phyloP scores from a whole-genome alignment of 2,113 vertebrate species.

The Suricata suricatta region DNA sequence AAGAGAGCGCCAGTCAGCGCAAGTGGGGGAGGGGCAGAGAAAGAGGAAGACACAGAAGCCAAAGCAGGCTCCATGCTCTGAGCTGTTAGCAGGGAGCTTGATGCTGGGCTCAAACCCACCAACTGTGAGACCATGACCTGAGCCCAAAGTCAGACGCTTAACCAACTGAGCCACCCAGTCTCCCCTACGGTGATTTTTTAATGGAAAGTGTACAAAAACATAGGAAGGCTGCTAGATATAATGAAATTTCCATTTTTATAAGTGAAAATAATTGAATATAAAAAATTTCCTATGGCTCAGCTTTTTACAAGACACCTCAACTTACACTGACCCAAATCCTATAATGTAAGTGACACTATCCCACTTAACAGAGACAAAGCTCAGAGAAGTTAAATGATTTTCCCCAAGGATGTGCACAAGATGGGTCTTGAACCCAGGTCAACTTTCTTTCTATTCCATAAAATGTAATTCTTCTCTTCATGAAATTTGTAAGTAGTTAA shows the following conservation, averaged over 20 bases:
- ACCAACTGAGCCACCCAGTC: no score
- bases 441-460: neutral
- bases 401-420: neutral
- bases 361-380: neutral
- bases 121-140: no score
- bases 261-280: slow-evolving; percentile 18
- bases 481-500: neutral
- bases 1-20: no score
- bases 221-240: neutral
- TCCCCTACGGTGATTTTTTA: neutral
- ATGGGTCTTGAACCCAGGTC: neutral
- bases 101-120: no score
- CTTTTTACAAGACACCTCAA: neutral
- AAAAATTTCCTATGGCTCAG: neutral
- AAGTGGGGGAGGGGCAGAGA: no score
- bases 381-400: slow-evolving; percentile 53
- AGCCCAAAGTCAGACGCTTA: no score
- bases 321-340: neutral
- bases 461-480: neutral
- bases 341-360: neutral
- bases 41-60: no score
- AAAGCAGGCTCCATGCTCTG: no score
- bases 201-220: neutral
- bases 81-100: no score
- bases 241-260: neutral